Conservation (phyloP, 2,113 vertebrate species). For the Gorilla gorilla region DNA sequence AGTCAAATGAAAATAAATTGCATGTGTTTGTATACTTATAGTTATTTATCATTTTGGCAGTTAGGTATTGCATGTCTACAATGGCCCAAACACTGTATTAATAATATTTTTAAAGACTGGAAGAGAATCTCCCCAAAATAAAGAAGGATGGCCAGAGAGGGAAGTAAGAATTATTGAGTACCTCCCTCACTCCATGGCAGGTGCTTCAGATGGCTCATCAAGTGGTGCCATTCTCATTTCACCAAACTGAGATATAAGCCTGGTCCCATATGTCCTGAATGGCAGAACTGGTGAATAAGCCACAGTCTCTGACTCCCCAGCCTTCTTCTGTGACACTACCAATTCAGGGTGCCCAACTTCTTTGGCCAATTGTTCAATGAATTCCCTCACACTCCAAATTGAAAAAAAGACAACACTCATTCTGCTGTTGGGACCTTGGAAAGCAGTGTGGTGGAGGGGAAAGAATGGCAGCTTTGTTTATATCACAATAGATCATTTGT, state of each 20-base stretch:
- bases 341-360: rapidly evolving
- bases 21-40: neutral
- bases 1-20: neutral
- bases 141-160: neutral
- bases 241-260: neutral
- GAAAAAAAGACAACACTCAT: neutral
- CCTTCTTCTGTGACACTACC: neutral
- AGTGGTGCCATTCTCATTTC: no score
- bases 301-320: neutral
- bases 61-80: neutral
- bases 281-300: neutral
- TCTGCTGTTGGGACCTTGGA: neutral
- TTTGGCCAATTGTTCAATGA: neutral
- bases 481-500: neutral
- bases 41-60: neutral
- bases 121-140: neutral
- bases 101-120: neutral
- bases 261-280: neutral
- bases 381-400: neutral
- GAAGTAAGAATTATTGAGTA: neutral
- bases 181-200: neutral
- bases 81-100: neutral
- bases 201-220: neutral
- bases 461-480: neutral
- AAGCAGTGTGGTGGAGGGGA: neutral